Evolutionary conservation across 1,140 invertebrate species (phyloP), one percentile per base, ranked within the genome.

Genomic region (Papilio polyxenes): DNA sequence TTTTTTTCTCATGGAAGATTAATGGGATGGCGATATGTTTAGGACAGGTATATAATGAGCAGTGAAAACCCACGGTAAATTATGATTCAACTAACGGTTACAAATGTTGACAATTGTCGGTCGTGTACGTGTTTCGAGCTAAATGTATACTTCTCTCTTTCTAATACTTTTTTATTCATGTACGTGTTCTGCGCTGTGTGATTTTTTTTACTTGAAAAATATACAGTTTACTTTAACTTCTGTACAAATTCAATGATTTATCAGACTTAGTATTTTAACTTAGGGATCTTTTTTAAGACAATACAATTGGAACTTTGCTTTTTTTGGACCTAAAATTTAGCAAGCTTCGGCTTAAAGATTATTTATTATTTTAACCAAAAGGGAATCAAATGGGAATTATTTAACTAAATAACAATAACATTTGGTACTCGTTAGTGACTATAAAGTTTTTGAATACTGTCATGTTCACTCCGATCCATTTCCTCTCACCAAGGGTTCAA

Each of bases 401-500:
- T 7, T 69, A 69, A 31, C 23, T 69, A 2, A 15, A 37, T 13
- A 69, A 13, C 13, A 23, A 11, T 17, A 31, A 15, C 10, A 13
- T 72, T 44, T 44, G 40, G 40, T 44, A 44, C 40, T 37, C 11
- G 37, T n/a, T n/a, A n/a, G n/a, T 72, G 6, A 72, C 65, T 37
- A 72, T 37, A 37, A 37, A 72, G 37, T 72, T 37, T 31, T 72
- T 13, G 23, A 31, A n/a, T 65, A 65, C 20, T 37, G 4, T 4
- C 11, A 1, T 37, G 72, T 44, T 37, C 11, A 44, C 20, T 77
- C 75, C 48, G 11, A 49, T n/a, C 44, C 15, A 75, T 40, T 76
- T 76, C 48, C 10, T 53, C 75, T 77, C 10, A 15, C 20, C n/a
- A 23, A 77, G 53, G 75, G 75, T 48, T 77, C 75, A 77, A 51